Evolutionary conservation across 2,113 vertebrate species (phyloP).

Genomic region (Kobus ellipsiprymnus): DNA sequence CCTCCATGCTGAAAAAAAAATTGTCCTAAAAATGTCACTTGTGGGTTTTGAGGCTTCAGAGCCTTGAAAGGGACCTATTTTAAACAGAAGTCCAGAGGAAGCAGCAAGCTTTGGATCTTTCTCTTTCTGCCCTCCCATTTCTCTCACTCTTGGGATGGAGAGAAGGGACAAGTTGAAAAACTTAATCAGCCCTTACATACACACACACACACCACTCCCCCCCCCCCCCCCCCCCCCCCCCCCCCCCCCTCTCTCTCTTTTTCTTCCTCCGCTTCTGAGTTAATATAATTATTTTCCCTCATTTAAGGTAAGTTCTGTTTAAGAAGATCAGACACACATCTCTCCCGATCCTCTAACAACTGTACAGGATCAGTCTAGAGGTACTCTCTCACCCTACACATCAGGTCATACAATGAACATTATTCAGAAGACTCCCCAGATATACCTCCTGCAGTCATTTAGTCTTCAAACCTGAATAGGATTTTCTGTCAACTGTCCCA

Average conservation of each 20-base stretch:
- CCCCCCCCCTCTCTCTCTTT: no score
- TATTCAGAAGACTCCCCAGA: not conserved
- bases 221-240: accelerated
- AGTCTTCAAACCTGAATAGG: not conserved
- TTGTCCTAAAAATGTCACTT: conserved; percentile 68
- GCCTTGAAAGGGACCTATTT: conserved; percentile 30
- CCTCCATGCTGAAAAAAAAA: conserved; percentile 22
- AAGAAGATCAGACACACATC: not conserved
- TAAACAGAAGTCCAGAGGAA: conserved; percentile 37
- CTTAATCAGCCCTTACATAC: not conserved
- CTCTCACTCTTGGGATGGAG: not conserved
- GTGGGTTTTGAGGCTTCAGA: conserved; percentile 56
- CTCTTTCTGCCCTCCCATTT: not conserved
- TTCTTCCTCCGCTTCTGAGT: no score
- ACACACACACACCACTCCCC: not conserved
- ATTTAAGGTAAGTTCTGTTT: not conserved
- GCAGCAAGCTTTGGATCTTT: not conserved
- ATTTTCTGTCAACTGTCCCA: not conserved
- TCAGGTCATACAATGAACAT: not conserved
- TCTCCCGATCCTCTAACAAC: not conserved
- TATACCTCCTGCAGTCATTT: not conserved
- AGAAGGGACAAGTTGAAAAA: not conserved
- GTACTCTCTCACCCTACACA: not conserved
- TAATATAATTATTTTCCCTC: not conserved
- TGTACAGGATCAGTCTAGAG: not conserved